A percentile compares a stretch with the other conserved stretches of the same genome.
These are phyloP conservation scores for Echinometra lucunter DNA, from an alignment of 53 echinoderm and acorn worm species.

Conservation along the genomic window DNA sequence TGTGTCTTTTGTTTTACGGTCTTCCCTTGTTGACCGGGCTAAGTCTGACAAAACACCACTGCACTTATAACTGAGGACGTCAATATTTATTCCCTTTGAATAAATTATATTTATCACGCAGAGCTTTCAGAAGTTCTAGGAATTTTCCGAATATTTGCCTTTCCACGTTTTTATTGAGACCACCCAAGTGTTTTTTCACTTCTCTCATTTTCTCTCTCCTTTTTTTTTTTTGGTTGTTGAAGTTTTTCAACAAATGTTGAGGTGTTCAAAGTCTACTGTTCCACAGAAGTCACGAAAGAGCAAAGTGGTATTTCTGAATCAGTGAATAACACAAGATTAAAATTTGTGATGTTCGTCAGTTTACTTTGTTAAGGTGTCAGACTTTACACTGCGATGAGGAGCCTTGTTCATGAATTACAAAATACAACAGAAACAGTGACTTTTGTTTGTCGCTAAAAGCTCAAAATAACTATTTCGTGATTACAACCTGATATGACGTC, in stretches of 20 bases:
- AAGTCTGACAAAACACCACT: background rate
- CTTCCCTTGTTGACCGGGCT: slow-evolving; percentile 30
- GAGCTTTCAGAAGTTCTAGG: background rate
- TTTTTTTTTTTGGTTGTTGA: background rate
- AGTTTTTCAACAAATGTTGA: background rate
- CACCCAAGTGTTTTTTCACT: background rate
- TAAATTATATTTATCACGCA: background rate
- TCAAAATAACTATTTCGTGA: background rate
- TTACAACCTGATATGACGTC: background rate
- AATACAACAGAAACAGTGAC: too few species aligned
- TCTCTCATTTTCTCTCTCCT: background rate
- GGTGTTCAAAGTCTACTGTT: background rate
- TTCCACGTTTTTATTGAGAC: slow-evolving; percentile 33
- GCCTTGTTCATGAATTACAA: too few species aligned
- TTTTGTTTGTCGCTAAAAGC: too few species aligned
- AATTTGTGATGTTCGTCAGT: too few species aligned
- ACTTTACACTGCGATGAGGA: too few species aligned
- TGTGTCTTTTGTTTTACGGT: slow-evolving; percentile 49
- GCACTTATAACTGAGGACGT: background rate
- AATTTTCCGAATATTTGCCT: background rate
- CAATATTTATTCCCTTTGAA: slow-evolving; percentile 14
- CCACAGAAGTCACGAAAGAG: background rate
- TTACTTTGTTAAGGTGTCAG: too few species aligned
- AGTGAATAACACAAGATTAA: too few species aligned
- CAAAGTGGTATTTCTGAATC: background rate